Conservation (phyloP, 1,140 invertebrate species). For the Drosophila auraria region DNA sequence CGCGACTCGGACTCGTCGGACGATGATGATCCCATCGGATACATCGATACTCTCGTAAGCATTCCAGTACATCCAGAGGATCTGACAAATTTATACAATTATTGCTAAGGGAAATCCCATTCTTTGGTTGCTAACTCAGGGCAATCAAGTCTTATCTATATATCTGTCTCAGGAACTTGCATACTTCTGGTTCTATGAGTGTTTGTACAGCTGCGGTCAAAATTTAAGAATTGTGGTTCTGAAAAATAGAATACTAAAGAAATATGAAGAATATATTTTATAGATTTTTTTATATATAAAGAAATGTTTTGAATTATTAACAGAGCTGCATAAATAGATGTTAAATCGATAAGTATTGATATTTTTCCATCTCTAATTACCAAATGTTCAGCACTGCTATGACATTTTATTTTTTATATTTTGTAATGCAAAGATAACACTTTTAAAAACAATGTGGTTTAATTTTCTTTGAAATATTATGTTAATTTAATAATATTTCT, state of each 20-base stretch:
- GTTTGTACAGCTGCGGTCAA: slow-evolving; percentile 5
- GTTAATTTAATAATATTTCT: background rate
- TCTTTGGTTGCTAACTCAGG: slow-evolving; percentile 2
- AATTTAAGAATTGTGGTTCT: background rate
- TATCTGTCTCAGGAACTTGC: slow-evolving; percentile 13
- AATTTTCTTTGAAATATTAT: background rate
- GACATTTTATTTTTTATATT: background rate
- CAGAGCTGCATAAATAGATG: background rate
- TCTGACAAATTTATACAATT: background rate
- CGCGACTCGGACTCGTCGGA: slow-evolving; percentile 85
- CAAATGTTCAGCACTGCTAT: background rate
- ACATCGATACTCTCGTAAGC: slow-evolving; percentile 88
- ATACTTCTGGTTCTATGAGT: background rate
- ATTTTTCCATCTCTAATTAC: background rate
- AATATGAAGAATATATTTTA: background rate
- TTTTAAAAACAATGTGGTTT: background rate
- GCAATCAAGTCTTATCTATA: slow-evolving; percentile 10
- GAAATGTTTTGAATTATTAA: too few relatives aligned
- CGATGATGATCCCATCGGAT: slow-evolving; percentile 86
- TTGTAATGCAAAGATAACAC: background rate
- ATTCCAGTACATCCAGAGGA: background rate
- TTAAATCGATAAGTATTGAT: background rate
- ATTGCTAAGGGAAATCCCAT: background rate
- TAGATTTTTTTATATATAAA: background rate
- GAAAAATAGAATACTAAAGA: background rate